Percentiles rank a stretch among this genome's conserved stretches.
Conservation (phyloP, 2,797 vertebrate species). For the Onychomys torridus region DNA sequence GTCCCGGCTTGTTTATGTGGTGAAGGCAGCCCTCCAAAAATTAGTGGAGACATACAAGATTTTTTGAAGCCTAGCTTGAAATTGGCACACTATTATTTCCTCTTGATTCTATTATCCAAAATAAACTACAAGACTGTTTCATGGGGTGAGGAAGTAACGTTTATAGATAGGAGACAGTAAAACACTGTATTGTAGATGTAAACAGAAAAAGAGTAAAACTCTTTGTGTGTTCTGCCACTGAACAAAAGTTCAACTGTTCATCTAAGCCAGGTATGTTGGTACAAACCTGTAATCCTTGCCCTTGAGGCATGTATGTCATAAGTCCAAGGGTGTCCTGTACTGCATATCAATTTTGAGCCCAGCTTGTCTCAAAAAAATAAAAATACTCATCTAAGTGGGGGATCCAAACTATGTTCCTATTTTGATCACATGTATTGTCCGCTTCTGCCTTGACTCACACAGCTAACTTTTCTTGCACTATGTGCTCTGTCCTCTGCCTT, state of each 20-base stretch:
- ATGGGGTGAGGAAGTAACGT: neutral
- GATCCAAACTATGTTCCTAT: neutral
- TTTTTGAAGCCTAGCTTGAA: slow-evolving; percentile 1
- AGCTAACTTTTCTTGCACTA: neutral
- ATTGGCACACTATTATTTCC: neutral
- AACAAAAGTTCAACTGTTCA: neutral
- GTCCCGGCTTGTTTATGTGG: neutral
- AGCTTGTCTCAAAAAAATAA: neutral
- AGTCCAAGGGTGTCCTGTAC: neutral
- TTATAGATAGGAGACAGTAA: neutral
- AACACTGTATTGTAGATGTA: neutral
- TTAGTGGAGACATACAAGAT: neutral
- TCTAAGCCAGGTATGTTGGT: neutral
- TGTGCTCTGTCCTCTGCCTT: neutral
- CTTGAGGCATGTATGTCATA: neutral
- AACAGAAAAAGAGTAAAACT: neutral
- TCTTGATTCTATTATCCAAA: neutral
- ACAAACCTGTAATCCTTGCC: neutral
- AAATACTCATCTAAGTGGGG: neutral
- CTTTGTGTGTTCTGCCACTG: neutral
- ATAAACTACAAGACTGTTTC: neutral
- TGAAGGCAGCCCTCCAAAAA: neutral
- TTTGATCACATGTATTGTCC: neutral
- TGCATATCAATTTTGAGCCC: neutral
- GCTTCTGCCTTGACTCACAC: neutral